Conservation (phyloP, 2,113 vertebrate genomes). For the Epinephelus fuscoguttatus region DNA sequence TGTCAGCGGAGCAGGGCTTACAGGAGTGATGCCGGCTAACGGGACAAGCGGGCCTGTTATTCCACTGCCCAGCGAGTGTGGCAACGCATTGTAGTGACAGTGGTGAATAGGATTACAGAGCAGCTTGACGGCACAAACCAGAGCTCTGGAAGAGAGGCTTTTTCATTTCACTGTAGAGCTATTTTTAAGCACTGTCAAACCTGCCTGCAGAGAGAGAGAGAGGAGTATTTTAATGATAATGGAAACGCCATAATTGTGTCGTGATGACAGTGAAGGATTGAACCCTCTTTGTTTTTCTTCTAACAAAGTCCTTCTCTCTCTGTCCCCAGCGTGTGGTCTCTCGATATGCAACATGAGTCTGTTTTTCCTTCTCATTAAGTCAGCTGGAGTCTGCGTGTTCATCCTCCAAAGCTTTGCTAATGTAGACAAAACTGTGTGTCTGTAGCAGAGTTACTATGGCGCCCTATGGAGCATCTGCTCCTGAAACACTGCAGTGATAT, state of each 20-base stretch:
- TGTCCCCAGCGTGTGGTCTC: slow-evolving; percentile 15
- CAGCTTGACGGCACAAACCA: slow-evolving; percentile 47
- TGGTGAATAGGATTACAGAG: slow-evolving; percentile 59
- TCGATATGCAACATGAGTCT: neutral
- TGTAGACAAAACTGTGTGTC: neutral
- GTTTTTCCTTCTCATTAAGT: slow-evolving; percentile 13
- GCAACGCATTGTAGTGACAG: slow-evolving; percentile 45
- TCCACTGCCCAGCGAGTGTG: slow-evolving; percentile 34
- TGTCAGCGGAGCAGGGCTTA: slow-evolving; percentile 11
- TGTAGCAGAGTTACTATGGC: neutral
- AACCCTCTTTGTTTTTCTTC: neutral
- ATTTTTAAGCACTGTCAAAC: slow-evolving; percentile 64
- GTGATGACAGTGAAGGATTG: slow-evolving; percentile 31
- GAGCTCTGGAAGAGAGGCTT: slow-evolving; percentile 42
- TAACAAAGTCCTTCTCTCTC: neutral
- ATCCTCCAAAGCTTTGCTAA: neutral
- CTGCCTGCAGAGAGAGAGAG: slow-evolving; percentile 18
- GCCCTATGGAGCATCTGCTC: neutral
- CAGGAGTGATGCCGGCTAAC: slow-evolving; percentile 19
- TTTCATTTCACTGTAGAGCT: slow-evolving; percentile 53
- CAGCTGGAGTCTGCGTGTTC: neutral
- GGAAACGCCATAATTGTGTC: neutral
- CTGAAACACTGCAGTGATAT: neutral
- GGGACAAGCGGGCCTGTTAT: slow-evolving; percentile 15
- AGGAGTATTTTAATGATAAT: slow-evolving; percentile 34